Percentiles rank a stretch among this genome's conserved stretches.
Evolutionary conservation across 2,888 invertebrate species (phyloP).

Genomic region (Parnassius smintheus): DNA sequence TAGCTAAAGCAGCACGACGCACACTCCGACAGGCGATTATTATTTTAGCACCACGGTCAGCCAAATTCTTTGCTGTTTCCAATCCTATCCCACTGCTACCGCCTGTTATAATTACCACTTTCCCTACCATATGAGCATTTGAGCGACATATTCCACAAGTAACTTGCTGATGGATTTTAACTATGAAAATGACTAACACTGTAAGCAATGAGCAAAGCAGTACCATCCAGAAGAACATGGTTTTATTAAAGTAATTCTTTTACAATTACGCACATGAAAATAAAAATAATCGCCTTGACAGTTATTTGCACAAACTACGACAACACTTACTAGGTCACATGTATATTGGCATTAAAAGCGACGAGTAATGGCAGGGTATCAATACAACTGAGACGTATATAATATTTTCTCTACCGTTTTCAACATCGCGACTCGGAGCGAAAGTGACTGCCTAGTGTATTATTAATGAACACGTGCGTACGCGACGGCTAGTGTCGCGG

Average conservation of each 20-base stretch:
- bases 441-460: constrained; percentile 22
- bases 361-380: constrained; percentile 4
- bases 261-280: not conserved
- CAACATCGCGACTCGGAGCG: constrained; percentile 10
- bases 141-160: constrained; percentile 66
- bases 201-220: constrained; percentile 6
- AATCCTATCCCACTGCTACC: constrained; percentile 77
- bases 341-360: constrained; percentile 6
- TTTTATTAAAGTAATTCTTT: not conserved
- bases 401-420: constrained; percentile 23
- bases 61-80: constrained; percentile 76
- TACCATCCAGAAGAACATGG: constrained; percentile 16
- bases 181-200: constrained; percentile 43
- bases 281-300: not conserved
- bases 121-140: constrained; percentile 73
- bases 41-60: constrained; percentile 73
- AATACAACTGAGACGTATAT: constrained; percentile 45
- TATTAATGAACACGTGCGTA: constrained; percentile 25
- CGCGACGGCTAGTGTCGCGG: constrained; percentile 13
- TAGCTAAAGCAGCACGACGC: constrained; percentile 58
- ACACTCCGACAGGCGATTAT: constrained; percentile 76
- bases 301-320: not conserved
- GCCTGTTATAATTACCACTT: constrained; percentile 71
- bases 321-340: constrained; percentile 9
- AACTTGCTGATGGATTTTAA: constrained; percentile 67